Percentiles rank a stretch among this genome's conserved stretches.
Evolutionary conservation across 2,888 invertebrate genomes (phyloP).

Genomic region (Cerastis rubricosa): DNA sequence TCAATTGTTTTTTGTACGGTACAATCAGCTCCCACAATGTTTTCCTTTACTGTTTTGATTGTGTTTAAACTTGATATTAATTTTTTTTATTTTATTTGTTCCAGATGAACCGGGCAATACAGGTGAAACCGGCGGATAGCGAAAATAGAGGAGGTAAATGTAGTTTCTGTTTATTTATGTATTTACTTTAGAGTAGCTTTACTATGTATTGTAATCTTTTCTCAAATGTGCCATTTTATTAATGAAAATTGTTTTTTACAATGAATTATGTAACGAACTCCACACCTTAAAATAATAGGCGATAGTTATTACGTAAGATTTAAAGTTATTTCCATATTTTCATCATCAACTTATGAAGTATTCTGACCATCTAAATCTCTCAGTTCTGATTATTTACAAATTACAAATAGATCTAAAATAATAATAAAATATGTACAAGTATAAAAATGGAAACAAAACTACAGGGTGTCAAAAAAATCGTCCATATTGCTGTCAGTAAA

Average conservation of each 20-base stretch:
- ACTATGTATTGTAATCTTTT: conserved; percentile 4
- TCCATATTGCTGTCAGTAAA: too few species aligned
- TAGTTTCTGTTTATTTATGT: conserved; percentile 11
- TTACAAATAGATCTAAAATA: too few species aligned
- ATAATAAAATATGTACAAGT: too few species aligned
- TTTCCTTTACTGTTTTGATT: background rate
- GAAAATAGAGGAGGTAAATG: conserved; percentile 99
- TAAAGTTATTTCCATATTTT: background rate
- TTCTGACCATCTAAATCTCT: background rate
- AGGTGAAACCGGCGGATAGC: conserved; percentile 99
- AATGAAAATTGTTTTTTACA: conserved; percentile 7
- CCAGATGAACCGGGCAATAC: conserved; percentile 99
- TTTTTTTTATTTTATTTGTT: conserved; percentile 85
- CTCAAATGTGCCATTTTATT: background rate
- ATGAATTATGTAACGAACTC: background rate
- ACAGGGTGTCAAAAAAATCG: too few species aligned
- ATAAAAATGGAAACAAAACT: too few species aligned
- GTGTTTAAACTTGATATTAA: background rate
- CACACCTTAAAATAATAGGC: background rate
- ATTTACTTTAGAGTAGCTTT: background rate
- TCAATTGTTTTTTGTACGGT: too few species aligned
- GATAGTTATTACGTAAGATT: background rate
- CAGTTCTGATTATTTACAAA: background rate
- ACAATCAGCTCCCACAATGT: background rate
- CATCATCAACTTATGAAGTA: background rate